Base-by-base conservation (phyloP, 2,888 invertebrate genomes). In the Nomada hirtipes region DNA sequence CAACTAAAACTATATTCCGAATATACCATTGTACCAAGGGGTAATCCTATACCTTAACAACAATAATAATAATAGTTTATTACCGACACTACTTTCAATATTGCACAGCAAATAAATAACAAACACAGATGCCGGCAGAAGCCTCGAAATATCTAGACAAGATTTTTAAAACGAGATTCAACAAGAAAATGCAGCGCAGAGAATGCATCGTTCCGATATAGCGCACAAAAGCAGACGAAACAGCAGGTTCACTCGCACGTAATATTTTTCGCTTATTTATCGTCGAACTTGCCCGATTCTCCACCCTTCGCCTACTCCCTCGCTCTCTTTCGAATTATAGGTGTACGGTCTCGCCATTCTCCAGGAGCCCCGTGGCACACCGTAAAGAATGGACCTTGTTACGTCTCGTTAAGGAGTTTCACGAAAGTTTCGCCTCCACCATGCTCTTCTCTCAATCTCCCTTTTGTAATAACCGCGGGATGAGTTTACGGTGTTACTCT, bases 321-420 rank as follows among this genome's bases (percentile, higher is more conserved):
- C 15, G n/a, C 70, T n/a, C 29, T 20, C 13, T 0, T 50, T 36
- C 77, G 85, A 80, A 83, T 88, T 88, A 87, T 80, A 85, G 72
- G 80, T 75, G 79, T 42, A 70, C 79, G 59, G 70, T 79, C 57
- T 69, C 81, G 75, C 74, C 82, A 84, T 84, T 84, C 85, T 83
- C 84, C 61, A 57, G 69, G 69, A 50, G 47, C 79, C 57, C 78
- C 73, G 74, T 74, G 76, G 83, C 77, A 79, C 82, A 67, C 79
- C 76, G 76, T 89, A 89, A 90, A 87, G 86, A 90, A 90, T 87
- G 85, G 83, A 87, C 83, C 86, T 86, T 90, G 88, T 90, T 90
- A 86, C 86, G 86, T 89, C 90, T 90, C 90, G 88, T 90, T 90
- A 90, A 89, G 90, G 86, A 90, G 89, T 90, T 90, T 88, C 84